These are phyloP conservation scores for Triplophysa yarkandensis DNA, from an alignment of 2,797 vertebrate genomes.

Conservation along the genomic window DNA sequence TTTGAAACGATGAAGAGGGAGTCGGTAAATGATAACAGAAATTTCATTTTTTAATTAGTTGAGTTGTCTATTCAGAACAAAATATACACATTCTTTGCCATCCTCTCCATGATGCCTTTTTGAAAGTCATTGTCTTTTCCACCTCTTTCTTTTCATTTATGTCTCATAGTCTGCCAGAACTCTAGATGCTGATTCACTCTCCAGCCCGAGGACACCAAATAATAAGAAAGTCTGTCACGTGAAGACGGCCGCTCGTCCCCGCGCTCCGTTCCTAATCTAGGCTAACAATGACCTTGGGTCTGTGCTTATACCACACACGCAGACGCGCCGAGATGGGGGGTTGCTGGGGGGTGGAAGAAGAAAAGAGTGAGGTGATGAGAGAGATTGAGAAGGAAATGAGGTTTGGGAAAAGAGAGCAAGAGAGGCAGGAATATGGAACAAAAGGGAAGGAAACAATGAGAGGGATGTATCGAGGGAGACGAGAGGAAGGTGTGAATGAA, in stretches of 20 bases:
- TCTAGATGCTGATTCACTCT: slow-evolving; percentile 41
- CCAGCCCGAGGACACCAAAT: slow-evolving; percentile 38
- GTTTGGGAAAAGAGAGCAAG: slow-evolving; percentile 25
- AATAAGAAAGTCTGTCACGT: slow-evolving; percentile 47
- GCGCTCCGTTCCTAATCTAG: slow-evolving; percentile 47
- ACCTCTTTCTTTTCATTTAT: slow-evolving; percentile 11
- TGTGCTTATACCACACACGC: slow-evolving; percentile 17
- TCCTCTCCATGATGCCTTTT: neutral
- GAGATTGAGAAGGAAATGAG: slow-evolving; percentile 44
- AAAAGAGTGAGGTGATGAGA: slow-evolving; percentile 29
- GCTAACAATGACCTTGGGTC: slow-evolving; percentile 53
- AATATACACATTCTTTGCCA: slow-evolving; percentile 6
- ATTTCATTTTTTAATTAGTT: neutral
- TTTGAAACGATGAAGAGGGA: neutral
- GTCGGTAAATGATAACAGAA: no score
- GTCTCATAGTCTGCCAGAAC: slow-evolving; percentile 2
- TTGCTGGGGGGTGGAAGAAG: slow-evolving; percentile 23
- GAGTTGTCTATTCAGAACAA: neutral
- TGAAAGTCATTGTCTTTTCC: slow-evolving; percentile 8
- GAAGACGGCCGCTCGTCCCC: slow-evolving; percentile 33
- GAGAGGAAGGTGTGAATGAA: slow-evolving; percentile 36
- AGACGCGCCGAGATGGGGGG: slow-evolving; percentile 16
- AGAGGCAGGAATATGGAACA: slow-evolving; percentile 28
- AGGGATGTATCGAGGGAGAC: slow-evolving; percentile 42
- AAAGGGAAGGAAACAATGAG: slow-evolving; percentile 39